Conservation (phyloP, 2,797 vertebrate species). For the Cossypha polioptera region DNA sequence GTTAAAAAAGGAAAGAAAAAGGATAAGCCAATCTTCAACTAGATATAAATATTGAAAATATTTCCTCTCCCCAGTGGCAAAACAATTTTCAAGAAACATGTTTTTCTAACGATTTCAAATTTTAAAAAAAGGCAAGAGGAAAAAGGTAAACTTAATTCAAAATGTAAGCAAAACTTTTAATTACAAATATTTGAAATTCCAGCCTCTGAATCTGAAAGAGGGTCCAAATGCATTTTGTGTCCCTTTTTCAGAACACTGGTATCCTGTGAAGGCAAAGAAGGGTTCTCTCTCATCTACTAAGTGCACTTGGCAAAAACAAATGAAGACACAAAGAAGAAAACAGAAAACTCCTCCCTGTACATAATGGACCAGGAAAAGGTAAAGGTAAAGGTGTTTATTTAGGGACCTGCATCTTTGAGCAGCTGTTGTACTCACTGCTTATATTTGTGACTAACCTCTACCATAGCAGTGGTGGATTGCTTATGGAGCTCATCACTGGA, state of each 20-base stretch:
- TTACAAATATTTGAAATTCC: not conserved
- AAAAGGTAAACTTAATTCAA: not conserved
- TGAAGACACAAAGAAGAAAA: not conserved
- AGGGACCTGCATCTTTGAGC: not conserved
- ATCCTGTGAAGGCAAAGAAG: not conserved
- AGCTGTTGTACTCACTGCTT: not conserved
- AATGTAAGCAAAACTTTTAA: not conserved
- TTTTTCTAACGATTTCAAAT: not conserved
- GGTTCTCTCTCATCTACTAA: not conserved
- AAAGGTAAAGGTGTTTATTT: not conserved
- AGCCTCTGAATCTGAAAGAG: not conserved
- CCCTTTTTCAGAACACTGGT: not conserved
- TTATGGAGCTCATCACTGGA: not conserved
- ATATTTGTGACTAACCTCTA: not conserved
- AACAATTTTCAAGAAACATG: not conserved
- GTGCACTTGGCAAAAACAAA: constrained; percentile 31
- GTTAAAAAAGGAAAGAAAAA: constrained; percentile 55
- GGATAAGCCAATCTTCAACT: constrained; percentile 9
- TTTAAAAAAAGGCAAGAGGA: not conserved
- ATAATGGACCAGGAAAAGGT: constrained; percentile 18
- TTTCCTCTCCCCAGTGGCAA: not conserved
- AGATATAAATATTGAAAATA: constrained; percentile 33
- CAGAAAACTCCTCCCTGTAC: not conserved
- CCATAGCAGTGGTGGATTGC: not conserved
- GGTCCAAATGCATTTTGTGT: not conserved